Evolutionary conservation across 2,888 invertebrate genomes (phyloP).

Genomic region (Nephrocerus scutellatus): DNA sequence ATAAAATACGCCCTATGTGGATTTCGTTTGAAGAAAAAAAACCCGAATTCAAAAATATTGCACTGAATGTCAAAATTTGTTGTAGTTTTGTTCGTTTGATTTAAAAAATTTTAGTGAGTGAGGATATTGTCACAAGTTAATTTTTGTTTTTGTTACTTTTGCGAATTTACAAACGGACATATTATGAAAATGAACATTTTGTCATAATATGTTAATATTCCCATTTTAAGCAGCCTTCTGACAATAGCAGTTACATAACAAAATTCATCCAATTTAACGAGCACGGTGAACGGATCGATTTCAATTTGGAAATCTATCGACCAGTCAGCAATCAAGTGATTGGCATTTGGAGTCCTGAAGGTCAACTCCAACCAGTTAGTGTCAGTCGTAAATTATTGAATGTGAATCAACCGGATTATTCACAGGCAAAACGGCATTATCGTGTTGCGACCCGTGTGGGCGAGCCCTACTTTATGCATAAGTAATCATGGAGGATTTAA

Average conservation of each 20-base stretch:
- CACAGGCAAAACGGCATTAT: constrained; percentile 53
- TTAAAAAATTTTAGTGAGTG: too few relatives aligned
- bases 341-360: constrained; percentile 40
- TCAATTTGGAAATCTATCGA: constrained; percentile 50
- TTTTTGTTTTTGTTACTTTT: too few relatives aligned
- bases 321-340: constrained; percentile 44
- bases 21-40: not conserved
- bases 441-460: constrained; percentile 66
- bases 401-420: constrained; percentile 50
- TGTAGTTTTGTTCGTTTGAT: too few relatives aligned
- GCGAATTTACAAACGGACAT: too few relatives aligned
- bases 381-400: constrained; percentile 29
- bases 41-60: not conserved
- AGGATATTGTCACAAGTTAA: too few relatives aligned
- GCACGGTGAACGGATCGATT: constrained; percentile 56
- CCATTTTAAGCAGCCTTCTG: constrained; percentile 53
- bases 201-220: constrained; percentile 1
- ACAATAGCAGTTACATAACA: constrained; percentile 56
- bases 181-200: too few relatives aligned
- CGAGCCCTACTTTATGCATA: constrained; percentile 61
- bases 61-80: too few relatives aligned
- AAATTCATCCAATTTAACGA: constrained; percentile 49
- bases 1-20: too few relatives aligned
- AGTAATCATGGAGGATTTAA: constrained; percentile 26
- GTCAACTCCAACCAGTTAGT: constrained; percentile 27